Base-by-base conservation (phyloP, 2,797 vertebrate species). In the Halcyon badia region DNA sequence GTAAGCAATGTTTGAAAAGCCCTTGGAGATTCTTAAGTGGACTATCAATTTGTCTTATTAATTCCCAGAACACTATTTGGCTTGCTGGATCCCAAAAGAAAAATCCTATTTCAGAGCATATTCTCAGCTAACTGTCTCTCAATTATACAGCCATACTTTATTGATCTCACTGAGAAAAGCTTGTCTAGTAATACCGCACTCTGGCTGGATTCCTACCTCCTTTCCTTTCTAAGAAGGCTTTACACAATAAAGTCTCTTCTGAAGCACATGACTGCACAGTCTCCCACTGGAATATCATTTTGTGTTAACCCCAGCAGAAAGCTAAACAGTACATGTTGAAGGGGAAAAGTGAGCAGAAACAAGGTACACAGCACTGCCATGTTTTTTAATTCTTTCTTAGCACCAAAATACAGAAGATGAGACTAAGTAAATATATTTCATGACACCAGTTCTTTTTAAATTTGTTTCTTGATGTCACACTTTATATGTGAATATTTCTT, bases 21-120 rank as follows among this genome's bases (percentile, higher is more conserved):
- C 91, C 87, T 76, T 76, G 48, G 94, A 90, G 92, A 91, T 81
- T 89, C 72, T 75, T 83, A 70, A 94, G 79, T 81, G 76, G 76
- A 80, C 87, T 88, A 87, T 92, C 76, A 94, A 96, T 95, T 94
- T 72, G 42, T 30, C 81, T 48, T 83, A 90, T 71, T 75, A 92
- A 86, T 92, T 96, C 83, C 79, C 89, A 88, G 84, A 92, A 89
- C 17, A 12, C 65, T 79, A 31, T 54, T 92, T 26, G 22, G 62
- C 91, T 94, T 91, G 49, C 61, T 57, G 73, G 54, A 75, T 94
- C 89, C 49, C 51, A 57, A 75, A 85, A 90, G 91, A 69, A 94
- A 95, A 96, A 86, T 51, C 39, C 72, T 89, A 94, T 91, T 90
- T 92, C 79, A 85, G 78, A 94, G 35, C 52, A 56, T 41, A 94